A percentile compares a stretch with the other conserved stretches of the same genome.
Evolutionary conservation across 2,888 invertebrate genomes (phyloP).

Genomic region (Lepidocyrtinus sp.): DNA sequence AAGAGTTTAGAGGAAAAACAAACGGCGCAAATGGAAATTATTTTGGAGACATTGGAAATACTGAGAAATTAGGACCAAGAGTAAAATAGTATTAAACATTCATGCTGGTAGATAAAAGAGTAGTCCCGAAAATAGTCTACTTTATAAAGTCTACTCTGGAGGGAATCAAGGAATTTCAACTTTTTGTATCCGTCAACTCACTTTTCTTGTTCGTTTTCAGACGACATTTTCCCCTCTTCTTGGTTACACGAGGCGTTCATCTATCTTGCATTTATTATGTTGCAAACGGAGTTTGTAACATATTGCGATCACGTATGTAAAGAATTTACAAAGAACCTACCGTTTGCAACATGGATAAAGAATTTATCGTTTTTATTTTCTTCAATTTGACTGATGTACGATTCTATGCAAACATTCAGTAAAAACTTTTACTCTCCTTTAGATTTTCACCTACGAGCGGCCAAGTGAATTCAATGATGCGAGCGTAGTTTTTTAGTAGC

Average conservation of each 20-base stretch:
- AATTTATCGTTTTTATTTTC: too few relatives aligned
- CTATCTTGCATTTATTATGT: neutral
- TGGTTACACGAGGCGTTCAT: neutral
- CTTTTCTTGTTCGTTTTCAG: neutral
- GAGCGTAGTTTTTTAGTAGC: neutral
- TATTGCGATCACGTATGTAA: too few relatives aligned
- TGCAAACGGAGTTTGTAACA: too few relatives aligned
- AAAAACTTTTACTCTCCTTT: neutral
- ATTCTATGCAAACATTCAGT: neutral
- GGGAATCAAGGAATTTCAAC: too few relatives aligned
- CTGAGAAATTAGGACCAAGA: neutral
- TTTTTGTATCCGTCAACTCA: too few relatives aligned
- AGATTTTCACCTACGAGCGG: too few relatives aligned
- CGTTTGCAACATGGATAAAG: too few relatives aligned
- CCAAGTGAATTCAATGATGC: neutral
- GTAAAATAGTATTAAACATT: too few relatives aligned
- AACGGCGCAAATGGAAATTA: neutral
- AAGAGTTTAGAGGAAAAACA: neutral
- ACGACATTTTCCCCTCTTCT: neutral
- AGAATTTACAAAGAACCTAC: too few relatives aligned
- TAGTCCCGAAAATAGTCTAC: too few relatives aligned
- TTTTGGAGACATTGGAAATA: neutral
- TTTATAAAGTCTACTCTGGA: too few relatives aligned
- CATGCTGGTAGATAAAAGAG: too few relatives aligned
- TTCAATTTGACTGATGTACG: neutral